Evolutionary conservation across 2,888 invertebrate species (phyloP).

Genomic region (Nomada fabriciana): DNA sequence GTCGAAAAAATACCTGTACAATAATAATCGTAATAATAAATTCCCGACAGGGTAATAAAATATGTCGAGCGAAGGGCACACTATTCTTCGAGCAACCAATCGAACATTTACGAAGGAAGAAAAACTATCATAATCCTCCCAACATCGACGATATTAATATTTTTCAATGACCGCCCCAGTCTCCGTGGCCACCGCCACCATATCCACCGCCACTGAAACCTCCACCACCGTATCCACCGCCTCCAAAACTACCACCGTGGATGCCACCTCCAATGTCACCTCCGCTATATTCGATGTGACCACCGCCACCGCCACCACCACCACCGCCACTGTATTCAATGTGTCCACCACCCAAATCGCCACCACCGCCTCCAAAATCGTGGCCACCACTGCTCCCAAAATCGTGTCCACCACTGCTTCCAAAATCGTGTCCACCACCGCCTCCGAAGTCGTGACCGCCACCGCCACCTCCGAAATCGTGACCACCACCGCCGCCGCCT

Average conservation of each 20-base stretch:
- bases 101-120: neutral
- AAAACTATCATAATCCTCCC: conserved; percentile 16
- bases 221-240: conserved; percentile 38
- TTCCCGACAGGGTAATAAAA: too few relatives aligned
- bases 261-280: conserved; percentile 47
- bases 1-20: too few relatives aligned
- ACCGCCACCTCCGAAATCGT: conserved; percentile 49
- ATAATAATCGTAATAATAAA: too few relatives aligned
- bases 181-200: conserved; percentile 66
- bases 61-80: neutral
- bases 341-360: conserved; percentile 52
- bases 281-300: conserved; percentile 49
- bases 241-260: conserved; percentile 59
- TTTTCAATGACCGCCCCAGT: conserved; percentile 64
- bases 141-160: conserved; percentile 32
- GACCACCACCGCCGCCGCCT: conserved; percentile 59
- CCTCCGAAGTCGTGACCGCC: conserved; percentile 60
- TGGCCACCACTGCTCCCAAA: conserved; percentile 52
- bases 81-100: conserved; percentile 13
- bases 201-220: conserved; percentile 30
- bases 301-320: conserved; percentile 42
- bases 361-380: conserved; percentile 58
- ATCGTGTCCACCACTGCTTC: conserved; percentile 49
- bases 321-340: conserved; percentile 57
- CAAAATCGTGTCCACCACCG: conserved; percentile 53